Evolutionary conservation across 2,113 vertebrate genomes (phyloP).

Genomic region (Pollimyrus isidori): DNA sequence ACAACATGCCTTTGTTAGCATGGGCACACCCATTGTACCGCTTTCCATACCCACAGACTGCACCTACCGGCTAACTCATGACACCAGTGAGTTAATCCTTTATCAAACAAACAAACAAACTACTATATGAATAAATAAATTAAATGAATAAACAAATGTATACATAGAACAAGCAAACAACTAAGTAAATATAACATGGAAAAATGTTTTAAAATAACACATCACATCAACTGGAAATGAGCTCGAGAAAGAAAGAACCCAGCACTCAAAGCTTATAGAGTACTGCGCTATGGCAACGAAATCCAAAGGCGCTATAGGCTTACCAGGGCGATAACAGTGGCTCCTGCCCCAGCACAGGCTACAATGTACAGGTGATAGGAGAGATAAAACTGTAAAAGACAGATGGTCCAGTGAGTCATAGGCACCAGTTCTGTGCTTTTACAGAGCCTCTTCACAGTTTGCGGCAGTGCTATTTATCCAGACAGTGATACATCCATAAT

Average conservation of each 20-base stretch:
- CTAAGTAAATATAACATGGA: neutral
- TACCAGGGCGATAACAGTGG: slow-evolving; percentile 95
- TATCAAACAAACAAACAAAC: slow-evolving; percentile 31
- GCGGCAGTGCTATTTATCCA: neutral
- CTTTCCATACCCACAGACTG: neutral
- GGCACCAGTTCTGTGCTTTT: neutral
- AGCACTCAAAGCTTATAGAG: slow-evolving; percentile 27
- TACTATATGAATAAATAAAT: slow-evolving; percentile 18
- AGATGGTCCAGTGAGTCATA: neutral
- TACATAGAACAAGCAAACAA: slow-evolving; percentile 22
- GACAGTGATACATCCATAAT: neutral
- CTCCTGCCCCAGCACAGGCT: slow-evolving; percentile 92
- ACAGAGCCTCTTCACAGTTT: neutral
- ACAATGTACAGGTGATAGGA: slow-evolving; percentile 97
- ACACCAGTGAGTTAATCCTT: slow-evolving; percentile 42
- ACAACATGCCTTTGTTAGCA: neutral
- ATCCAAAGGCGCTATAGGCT: slow-evolving; percentile 45
- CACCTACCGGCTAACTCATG: slow-evolving; percentile 5
- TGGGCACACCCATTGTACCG: neutral
- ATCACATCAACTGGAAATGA: slow-evolving; percentile 32
- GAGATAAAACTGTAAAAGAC: slow-evolving; percentile 81
- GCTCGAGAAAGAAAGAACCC: slow-evolving; percentile 15
- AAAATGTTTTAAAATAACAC: neutral
- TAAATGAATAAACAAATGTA: neutral
- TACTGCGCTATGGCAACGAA: neutral